These are phyloP conservation scores for Bombus breviceps DNA, from an alignment of 1,140 invertebrate genomes.

Conservation along the genomic window DNA sequence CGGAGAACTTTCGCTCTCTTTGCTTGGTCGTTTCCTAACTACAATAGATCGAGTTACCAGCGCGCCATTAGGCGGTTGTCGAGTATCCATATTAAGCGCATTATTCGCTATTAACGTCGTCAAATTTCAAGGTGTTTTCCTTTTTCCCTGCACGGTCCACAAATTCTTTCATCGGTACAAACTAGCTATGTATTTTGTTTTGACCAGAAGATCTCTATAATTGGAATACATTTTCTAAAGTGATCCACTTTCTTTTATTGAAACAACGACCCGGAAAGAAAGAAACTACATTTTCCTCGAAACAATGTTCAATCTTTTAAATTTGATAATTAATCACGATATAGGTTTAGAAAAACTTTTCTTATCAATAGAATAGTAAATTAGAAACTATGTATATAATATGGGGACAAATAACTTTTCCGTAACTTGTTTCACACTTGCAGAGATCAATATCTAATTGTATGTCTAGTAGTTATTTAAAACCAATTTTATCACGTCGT, in stretches of 20 bases:
- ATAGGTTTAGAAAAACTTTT: background rate
- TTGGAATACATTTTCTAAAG: slow-evolving; percentile 37
- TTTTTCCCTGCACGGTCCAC: background rate
- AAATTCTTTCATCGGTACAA: slow-evolving; percentile 22
- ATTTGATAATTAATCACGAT: background rate
- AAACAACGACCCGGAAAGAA: background rate
- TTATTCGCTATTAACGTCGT: slow-evolving; percentile 29
- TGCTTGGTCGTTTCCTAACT: slow-evolving; percentile 20
- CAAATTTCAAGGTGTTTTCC: background rate
- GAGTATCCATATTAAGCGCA: slow-evolving; percentile 12
- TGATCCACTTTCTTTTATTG: slow-evolving; percentile 31
- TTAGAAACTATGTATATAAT: background rate
- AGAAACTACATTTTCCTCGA: background rate
- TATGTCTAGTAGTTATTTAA: background rate
- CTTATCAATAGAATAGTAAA: background rate
- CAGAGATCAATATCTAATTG: background rate
- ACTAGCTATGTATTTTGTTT: background rate
- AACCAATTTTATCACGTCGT: background rate
- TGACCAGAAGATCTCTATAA: background rate
- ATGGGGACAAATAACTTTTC: background rate
- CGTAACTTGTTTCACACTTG: background rate
- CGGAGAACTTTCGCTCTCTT: slow-evolving; percentile 53
- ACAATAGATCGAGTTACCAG: slow-evolving; percentile 21
- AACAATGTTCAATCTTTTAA: background rate
- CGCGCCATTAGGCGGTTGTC: slow-evolving; percentile 1